Percentiles rank a stretch among this genome's conserved stretches.
Conservation (phyloP, 2,888 invertebrate genomes). For the Chelonus formosanus region DNA sequence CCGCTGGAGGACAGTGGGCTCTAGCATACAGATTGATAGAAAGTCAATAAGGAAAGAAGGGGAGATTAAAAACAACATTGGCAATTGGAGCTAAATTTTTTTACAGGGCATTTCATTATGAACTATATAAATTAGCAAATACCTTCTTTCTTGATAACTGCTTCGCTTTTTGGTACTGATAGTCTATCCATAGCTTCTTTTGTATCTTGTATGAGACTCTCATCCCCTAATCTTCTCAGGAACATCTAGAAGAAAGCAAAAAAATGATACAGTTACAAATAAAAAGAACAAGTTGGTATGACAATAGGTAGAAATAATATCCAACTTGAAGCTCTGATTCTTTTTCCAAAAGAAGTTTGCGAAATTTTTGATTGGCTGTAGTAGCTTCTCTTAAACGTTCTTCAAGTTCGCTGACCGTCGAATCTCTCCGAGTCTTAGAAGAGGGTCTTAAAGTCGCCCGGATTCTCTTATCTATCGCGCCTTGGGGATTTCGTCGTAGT, state of each 20-base stretch:
- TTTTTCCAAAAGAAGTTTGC: conserved; percentile 84
- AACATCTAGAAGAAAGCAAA: conserved; percentile 68
- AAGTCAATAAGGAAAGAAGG: conserved; percentile 30
- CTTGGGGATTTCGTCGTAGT: conserved; percentile 85
- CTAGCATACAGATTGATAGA: conserved; percentile 53
- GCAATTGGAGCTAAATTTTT: too few relatives aligned
- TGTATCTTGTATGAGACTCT: conserved; percentile 63
- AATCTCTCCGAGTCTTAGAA: conserved; percentile 82
- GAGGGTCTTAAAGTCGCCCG: conserved; percentile 87
- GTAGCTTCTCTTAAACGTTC: conserved; percentile 84
- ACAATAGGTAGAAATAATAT: conserved; percentile 4
- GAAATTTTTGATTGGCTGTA: conserved; percentile 83
- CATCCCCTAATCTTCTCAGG: conserved; percentile 74
- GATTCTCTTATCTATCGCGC: conserved; percentile 82
- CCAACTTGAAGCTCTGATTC: conserved; percentile 81
- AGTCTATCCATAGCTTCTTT: conserved; percentile 60
- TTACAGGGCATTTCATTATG: not conserved
- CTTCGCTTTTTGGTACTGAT: conserved; percentile 61
- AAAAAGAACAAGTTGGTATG: not conserved
- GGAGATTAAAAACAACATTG: conserved; percentile 2
- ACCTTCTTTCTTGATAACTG: conserved; percentile 63
- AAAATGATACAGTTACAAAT: not conserved
- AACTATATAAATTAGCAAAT: not conserved
- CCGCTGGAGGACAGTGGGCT: conserved; percentile 53
- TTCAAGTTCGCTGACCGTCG: conserved; percentile 84